Conservation (phyloP, 2,797 vertebrate genomes). For the Leptatherina wallacei region DNA sequence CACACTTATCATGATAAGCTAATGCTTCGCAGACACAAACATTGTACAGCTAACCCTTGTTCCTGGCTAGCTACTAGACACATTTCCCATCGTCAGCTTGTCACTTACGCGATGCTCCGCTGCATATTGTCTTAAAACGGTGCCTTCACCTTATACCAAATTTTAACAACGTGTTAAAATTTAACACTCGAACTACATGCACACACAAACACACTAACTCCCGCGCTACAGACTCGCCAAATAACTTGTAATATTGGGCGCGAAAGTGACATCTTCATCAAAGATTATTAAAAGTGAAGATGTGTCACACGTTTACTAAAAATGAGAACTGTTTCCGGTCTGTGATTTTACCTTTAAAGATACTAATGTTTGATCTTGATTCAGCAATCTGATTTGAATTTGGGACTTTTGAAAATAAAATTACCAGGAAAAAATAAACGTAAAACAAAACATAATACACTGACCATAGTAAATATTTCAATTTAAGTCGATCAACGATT, state of each 20-base stretch:
- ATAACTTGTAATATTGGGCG: constrained; percentile 72
- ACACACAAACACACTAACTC: constrained; percentile 25
- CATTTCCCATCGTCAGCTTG: accelerated
- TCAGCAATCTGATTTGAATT: not conserved
- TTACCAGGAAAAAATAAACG: not conserved
- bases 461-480: not conserved
- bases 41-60: not conserved
- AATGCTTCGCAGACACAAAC: too few relatives aligned
- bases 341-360: too few relatives aligned
- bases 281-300: constrained; percentile 12
- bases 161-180: not conserved
- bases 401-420: not conserved
- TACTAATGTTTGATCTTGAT: not conserved
- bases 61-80: not conserved
- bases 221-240: constrained; percentile 59
- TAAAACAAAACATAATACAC: not conserved
- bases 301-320: accelerated
- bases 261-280: constrained; percentile 68
- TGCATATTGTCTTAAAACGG: constrained; percentile 74
- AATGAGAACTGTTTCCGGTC: accelerated
- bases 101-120: constrained; percentile 85
- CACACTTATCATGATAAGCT: not conserved
- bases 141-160: not conserved
- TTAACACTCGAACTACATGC: not conserved
- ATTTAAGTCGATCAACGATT: too few relatives aligned